Conservation (phyloP, 2,888 invertebrate species). For the Lithodes maja region DNA sequence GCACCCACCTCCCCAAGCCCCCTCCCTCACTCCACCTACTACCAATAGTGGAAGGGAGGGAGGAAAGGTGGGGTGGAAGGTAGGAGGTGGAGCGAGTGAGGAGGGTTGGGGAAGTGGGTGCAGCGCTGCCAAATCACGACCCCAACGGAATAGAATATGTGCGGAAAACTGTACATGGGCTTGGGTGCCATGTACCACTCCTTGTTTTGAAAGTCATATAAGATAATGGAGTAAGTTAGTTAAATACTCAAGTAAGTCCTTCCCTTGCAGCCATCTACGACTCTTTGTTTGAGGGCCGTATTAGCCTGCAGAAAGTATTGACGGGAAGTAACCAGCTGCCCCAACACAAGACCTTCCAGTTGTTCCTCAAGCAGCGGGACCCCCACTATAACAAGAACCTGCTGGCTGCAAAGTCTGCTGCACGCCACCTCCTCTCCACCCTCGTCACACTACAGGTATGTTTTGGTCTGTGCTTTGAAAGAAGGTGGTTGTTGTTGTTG, state of each 20-base stretch:
- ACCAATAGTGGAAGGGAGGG: too few relatives aligned
- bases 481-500: neutral
- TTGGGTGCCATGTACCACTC: neutral
- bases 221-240: neutral
- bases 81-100: too few relatives aligned
- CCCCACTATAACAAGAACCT: constrained; percentile 43
- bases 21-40: too few relatives aligned
- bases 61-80: too few relatives aligned
- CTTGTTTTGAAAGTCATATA: neutral
- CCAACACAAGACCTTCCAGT: constrained; percentile 47
- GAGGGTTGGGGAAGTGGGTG: too few relatives aligned
- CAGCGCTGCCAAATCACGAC: too few relatives aligned
- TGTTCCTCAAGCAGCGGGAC: constrained; percentile 40
- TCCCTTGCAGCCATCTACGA: constrained; percentile 49
- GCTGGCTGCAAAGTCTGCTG: constrained; percentile 31
- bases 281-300: constrained; percentile 56
- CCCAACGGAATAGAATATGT: too few relatives aligned
- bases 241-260: too few relatives aligned
- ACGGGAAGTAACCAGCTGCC: constrained; percentile 52
- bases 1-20: too few relatives aligned
- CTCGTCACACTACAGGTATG: constrained; percentile 51
- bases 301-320: constrained; percentile 54
- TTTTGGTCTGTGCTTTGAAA: neutral
- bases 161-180: neutral
- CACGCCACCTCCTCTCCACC: constrained; percentile 37